These are phyloP conservation scores for Pangasianodon hypophthalmus DNA, from an alignment of 2,113 vertebrate species.

Conservation along the genomic window DNA sequence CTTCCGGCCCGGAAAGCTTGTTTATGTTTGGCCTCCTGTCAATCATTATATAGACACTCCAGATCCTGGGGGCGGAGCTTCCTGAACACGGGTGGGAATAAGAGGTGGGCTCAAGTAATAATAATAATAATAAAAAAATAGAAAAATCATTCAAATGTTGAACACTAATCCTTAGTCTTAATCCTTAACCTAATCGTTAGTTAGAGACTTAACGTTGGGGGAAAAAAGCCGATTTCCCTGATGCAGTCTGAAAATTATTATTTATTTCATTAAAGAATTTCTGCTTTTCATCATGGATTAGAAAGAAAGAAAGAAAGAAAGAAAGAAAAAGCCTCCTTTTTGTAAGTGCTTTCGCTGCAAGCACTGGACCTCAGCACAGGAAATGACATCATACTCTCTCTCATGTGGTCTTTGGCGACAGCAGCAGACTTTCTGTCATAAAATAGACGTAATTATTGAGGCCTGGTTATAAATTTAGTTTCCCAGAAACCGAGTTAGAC, in stretches of 20 bases:
- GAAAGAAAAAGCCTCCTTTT: background rate
- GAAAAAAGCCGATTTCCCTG: background rate
- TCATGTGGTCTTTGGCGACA: conserved; percentile 23
- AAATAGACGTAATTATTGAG: conserved; percentile 9
- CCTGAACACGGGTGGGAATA: background rate
- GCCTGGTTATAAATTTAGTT: conserved; percentile 29
- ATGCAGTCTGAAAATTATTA: background rate
- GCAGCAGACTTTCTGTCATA: background rate
- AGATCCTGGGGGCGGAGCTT: background rate
- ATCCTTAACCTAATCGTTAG: background rate
- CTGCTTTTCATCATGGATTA: background rate
- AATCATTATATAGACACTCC: background rate
- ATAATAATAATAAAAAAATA: background rate
- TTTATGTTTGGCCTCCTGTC: background rate
- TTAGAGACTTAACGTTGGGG: background rate
- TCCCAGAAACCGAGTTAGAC: conserved; percentile 10
- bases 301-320: background rate
- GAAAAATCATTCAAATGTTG: background rate
- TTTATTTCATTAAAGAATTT: background rate
- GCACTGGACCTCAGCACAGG: background rate
- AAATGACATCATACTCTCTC: conserved; percentile 28
- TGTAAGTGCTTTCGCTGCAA: background rate
- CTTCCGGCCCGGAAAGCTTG: background rate
- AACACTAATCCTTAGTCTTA: background rate
- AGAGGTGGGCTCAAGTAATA: background rate